phyloP scores from a whole-genome alignment of 2,888 invertebrate species.

The Anodontia alba region DNA sequence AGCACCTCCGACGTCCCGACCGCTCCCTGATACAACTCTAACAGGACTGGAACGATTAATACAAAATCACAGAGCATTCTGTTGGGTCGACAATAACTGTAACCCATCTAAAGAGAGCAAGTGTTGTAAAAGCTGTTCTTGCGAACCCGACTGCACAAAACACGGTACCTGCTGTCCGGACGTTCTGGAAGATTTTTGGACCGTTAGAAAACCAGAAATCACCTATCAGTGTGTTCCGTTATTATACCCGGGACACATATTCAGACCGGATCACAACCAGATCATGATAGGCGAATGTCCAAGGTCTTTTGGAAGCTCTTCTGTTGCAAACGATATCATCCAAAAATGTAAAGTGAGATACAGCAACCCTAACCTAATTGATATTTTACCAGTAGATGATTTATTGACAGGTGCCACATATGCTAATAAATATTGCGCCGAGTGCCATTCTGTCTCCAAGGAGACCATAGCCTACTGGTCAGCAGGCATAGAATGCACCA shows the following conservation, averaged over 20 bases:
- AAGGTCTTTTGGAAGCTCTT: background rate
- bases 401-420: background rate
- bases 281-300: background rate
- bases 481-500: background rate
- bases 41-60: background rate
- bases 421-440: background rate
- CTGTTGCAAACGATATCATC: background rate
- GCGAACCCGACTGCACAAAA: background rate
- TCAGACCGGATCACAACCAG: background rate
- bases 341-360: background rate
- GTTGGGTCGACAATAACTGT: background rate
- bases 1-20: too few relatives aligned
- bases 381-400: constrained; percentile 1
- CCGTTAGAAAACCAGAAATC: background rate
- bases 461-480: background rate
- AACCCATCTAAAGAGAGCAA: too few relatives aligned
- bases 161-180: background rate
- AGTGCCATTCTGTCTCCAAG: background rate
- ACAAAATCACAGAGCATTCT: background rate
- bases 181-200: background rate
- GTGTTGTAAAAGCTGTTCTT: background rate
- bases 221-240: background rate
- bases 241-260: background rate
- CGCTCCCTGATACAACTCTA: background rate
- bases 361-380: background rate